These are phyloP conservation scores for Megaptera novaeangliae DNA, from an alignment of 2,113 vertebrate genomes.

Conservation along the genomic window DNA sequence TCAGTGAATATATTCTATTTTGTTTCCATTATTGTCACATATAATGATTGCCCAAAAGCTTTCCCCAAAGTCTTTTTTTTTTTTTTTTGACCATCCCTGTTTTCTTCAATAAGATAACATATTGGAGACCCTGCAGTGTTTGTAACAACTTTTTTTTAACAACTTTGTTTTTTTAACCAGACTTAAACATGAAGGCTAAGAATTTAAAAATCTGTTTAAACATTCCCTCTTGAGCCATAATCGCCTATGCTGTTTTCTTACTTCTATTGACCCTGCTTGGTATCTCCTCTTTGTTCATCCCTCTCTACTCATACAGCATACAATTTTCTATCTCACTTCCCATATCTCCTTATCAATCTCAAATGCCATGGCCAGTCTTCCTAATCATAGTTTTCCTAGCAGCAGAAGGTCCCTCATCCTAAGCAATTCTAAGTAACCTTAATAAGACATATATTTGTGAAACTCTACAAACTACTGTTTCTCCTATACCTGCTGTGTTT, in stretches of 20 bases:
- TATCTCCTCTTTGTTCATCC: neutral
- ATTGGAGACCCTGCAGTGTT: neutral
- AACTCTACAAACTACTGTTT: neutral
- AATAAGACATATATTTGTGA: neutral
- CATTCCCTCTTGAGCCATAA: neutral
- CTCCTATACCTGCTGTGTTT: neutral
- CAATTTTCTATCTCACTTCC: neutral
- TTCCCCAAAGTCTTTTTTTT: neutral
- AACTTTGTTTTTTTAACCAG: neutral
- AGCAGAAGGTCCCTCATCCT: neutral
- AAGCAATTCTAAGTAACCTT: neutral
- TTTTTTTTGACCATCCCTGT: neutral
- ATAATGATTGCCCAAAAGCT: neutral
- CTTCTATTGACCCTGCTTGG: neutral
- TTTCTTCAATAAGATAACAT: neutral
- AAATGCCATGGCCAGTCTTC: neutral
- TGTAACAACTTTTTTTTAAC: neutral
- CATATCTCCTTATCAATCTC: neutral
- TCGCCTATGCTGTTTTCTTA: neutral
- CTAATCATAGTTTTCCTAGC: neutral
- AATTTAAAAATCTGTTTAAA: neutral
- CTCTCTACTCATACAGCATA: accelerated
- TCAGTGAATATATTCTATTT: constrained; percentile 37
- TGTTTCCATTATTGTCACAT: constrained; percentile 18
- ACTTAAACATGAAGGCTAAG: neutral